Evolutionary conservation across 2,797 vertebrate species (phyloP).

Genomic region (Falco cherrug): DNA sequence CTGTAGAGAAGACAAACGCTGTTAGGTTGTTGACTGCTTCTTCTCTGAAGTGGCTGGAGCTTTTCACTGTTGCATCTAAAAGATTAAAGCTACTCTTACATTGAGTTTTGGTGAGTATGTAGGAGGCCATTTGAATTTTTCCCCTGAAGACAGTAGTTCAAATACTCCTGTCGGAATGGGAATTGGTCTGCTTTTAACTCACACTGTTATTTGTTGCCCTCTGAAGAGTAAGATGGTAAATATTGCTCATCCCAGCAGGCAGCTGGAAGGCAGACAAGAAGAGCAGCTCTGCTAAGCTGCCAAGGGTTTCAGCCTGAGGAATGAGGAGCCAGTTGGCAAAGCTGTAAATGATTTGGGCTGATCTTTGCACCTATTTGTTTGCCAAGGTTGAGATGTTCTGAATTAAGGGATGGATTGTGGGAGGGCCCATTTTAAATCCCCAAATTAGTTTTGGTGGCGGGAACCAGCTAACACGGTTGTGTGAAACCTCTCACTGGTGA

Average conservation of each 20-base stretch:
- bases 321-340: not conserved
- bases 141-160: slow-evolving; percentile 35
- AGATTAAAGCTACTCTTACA: not conserved
- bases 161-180: not conserved
- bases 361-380: not conserved
- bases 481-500: not conserved
- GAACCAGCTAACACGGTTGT: not conserved
- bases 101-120: not conserved
- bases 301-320: not conserved
- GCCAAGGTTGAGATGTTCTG: not conserved
- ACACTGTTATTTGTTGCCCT: not conserved
- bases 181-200: slow-evolving; percentile 17
- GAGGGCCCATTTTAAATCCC: not conserved
- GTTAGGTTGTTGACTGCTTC: not conserved
- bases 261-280: not conserved
- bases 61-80: not conserved
- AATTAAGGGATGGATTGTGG: not conserved
- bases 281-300: not conserved
- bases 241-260: slow-evolving; percentile 17
- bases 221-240: slow-evolving; percentile 10
- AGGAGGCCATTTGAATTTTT: slow-evolving; percentile 24
- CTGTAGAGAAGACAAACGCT: not conserved
- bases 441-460: accelerated
- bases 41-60: not conserved
- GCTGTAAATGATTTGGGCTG: not conserved